phyloP scores from a whole-genome alignment of 2,113 vertebrate species.

The Lucifuga dentata region DNA sequence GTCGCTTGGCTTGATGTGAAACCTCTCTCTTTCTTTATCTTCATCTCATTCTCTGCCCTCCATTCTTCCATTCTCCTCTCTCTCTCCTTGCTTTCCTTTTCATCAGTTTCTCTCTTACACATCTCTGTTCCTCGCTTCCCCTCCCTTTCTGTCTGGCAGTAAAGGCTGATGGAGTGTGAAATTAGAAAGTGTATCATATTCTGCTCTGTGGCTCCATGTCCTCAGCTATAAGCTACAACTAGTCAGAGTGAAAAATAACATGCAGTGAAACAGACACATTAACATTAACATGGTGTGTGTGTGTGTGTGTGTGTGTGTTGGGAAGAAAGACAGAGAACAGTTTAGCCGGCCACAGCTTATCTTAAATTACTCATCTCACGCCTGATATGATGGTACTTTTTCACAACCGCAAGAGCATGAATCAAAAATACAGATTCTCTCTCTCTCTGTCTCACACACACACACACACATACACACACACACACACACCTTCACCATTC shows the following conservation, averaged over 20 bases:
- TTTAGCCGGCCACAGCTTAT: conserved; percentile 68
- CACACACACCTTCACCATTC: too few relatives aligned
- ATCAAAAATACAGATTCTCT: conserved; percentile 44
- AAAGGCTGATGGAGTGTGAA: conserved; percentile 83
- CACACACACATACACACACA: conserved; percentile 21
- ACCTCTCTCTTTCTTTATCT: conserved; percentile 36
- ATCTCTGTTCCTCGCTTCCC: conserved; percentile 16
- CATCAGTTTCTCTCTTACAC: background rate
- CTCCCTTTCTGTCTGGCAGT: conserved; percentile 63
- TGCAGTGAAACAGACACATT: conserved; percentile 80
- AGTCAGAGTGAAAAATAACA: conserved; percentile 81
- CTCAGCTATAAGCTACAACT: conserved; percentile 78
- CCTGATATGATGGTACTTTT: conserved; percentile 58
- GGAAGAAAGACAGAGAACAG: conserved; percentile 55
- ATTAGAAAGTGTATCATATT: conserved; percentile 85
- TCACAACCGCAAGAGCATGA: conserved; percentile 41
- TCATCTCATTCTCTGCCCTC: conserved; percentile 59
- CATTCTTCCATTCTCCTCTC: conserved; percentile 55
- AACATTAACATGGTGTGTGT: conserved; percentile 45
- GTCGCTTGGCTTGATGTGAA: conserved; percentile 52
- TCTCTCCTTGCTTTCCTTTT: conserved; percentile 17
- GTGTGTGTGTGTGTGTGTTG: background rate
- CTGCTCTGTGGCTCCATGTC: conserved; percentile 79
- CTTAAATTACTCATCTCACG: conserved; percentile 76
- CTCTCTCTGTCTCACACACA: too few relatives aligned